These are phyloP conservation scores for Drosophila arawakana DNA, from an alignment of 1,140 invertebrate genomes.

Conservation along the genomic window DNA sequence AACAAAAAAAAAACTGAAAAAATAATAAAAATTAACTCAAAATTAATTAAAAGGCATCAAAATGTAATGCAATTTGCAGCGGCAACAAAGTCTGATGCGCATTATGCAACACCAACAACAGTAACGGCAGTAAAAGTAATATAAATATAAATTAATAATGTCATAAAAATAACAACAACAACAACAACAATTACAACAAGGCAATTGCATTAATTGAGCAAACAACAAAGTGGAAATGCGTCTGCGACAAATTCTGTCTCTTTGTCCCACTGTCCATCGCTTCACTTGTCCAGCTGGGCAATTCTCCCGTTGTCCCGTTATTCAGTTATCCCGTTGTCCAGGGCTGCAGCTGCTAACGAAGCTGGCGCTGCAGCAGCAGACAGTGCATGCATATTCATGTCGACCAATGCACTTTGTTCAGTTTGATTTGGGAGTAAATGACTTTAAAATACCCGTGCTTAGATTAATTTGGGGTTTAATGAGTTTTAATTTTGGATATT, in stretches of 20 bases:
- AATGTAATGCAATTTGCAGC: constrained; percentile 76
- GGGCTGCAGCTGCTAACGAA: background rate
- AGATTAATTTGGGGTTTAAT: too few relatives aligned
- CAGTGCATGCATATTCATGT: constrained; percentile 41
- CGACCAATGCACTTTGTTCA: constrained; percentile 36
- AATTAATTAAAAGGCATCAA: constrained; percentile 82
- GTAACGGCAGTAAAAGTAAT: constrained; percentile 64
- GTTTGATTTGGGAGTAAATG: background rate
- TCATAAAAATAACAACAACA: constrained; percentile 63
- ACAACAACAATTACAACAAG: constrained; percentile 41
- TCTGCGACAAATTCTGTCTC: constrained; percentile 52
- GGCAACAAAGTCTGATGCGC: constrained; percentile 35
- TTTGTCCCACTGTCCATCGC: constrained; percentile 1
- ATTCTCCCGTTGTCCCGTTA: background rate
- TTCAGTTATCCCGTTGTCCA: constrained; percentile 5
- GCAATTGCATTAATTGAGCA: constrained; percentile 82
- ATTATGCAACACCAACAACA: constrained; percentile 56
- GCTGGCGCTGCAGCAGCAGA: constrained; percentile 6
- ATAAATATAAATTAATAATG: constrained; percentile 83
- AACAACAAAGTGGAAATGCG: constrained; percentile 82
- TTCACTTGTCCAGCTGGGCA: background rate
- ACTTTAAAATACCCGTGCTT: constrained; percentile 6
- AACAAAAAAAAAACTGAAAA: constrained; percentile 17
- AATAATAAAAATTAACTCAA: constrained; percentile 70
- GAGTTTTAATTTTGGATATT: too few relatives aligned